These are phyloP conservation scores for Recurvirostra avosetta DNA, from an alignment of 2,113 vertebrate genomes.

Conservation along the genomic window DNA sequence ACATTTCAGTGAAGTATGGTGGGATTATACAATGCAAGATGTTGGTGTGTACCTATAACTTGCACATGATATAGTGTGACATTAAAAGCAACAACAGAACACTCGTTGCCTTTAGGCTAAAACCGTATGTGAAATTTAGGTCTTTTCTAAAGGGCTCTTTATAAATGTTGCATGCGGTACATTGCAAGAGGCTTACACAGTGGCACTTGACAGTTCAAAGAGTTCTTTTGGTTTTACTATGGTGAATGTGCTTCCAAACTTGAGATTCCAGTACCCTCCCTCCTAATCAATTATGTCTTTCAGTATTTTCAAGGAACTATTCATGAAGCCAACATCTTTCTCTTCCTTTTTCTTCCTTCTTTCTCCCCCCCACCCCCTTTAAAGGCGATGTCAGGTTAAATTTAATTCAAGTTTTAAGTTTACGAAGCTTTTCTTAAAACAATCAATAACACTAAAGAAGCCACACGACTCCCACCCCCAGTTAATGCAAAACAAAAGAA, in stretches of 20 bases:
- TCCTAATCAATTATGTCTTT: neutral
- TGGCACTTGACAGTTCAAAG: neutral
- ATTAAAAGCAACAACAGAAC: slow-evolving; percentile 33
- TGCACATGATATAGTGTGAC: neutral
- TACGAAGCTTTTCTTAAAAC: neutral
- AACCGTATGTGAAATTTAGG: neutral
- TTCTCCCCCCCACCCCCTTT: neutral
- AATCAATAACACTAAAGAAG: neutral
- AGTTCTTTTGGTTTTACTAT: neutral
- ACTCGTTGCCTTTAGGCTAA: neutral
- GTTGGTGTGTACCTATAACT: slow-evolving; percentile 39
- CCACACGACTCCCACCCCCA: neutral
- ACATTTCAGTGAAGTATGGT: slow-evolving; percentile 50
- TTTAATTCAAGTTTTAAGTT: neutral
- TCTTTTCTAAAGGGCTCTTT: neutral
- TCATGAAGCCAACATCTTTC: neutral
- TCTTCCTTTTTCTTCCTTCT: neutral
- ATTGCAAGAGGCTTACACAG: neutral
- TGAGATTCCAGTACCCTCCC: neutral
- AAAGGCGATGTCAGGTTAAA: neutral
- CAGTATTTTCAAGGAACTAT: neutral
- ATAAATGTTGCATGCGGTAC: neutral
- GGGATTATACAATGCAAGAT: slow-evolving; percentile 55
- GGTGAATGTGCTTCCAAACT: neutral
- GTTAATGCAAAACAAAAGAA: neutral